phyloP scores from a whole-genome alignment of 2,888 invertebrate genomes.

The Harpagoxenus sublaevis region DNA sequence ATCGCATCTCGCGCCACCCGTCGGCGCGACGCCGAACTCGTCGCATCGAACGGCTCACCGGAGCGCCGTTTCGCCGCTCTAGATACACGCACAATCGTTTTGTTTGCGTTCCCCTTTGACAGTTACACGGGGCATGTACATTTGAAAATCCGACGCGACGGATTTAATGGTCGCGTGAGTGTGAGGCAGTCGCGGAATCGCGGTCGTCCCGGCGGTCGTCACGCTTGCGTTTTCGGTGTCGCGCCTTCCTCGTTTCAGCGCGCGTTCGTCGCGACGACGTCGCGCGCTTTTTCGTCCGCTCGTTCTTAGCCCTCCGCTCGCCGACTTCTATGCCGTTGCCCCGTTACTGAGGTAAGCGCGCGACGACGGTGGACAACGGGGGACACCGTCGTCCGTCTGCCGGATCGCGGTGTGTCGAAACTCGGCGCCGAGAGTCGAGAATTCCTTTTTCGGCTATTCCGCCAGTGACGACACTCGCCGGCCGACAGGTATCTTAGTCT shows the following conservation, averaged over 20 bases:
- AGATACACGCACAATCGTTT: constrained; percentile 63
- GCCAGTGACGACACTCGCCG: neutral
- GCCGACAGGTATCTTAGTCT: neutral
- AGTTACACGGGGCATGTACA: constrained; percentile 78
- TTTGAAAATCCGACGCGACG: constrained; percentile 81
- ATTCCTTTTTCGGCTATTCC: neutral
- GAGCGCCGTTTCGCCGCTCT: constrained; percentile 12
- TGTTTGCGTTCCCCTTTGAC: constrained; percentile 78
- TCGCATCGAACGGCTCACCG: neutral
- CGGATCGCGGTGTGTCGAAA: constrained; percentile 13
- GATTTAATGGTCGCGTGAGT: constrained; percentile 75
- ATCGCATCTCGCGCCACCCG: neutral
- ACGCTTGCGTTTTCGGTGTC: constrained; percentile 1
- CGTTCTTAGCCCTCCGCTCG: neutral
- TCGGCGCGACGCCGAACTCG: neutral
- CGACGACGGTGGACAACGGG: neutral
- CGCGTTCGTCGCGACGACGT: neutral
- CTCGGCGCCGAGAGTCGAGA: neutral
- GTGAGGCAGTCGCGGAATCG: constrained; percentile 56
- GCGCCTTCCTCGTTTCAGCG: neutral
- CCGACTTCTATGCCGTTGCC: constrained; percentile 47
- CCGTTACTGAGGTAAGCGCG: constrained; percentile 67
- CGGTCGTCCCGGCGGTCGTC: constrained; percentile 33
- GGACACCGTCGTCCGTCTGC: neutral
- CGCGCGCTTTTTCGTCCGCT: neutral